Base-by-base conservation (phyloP, 2,113 vertebrate species). In the Cavia aperea region DNA sequence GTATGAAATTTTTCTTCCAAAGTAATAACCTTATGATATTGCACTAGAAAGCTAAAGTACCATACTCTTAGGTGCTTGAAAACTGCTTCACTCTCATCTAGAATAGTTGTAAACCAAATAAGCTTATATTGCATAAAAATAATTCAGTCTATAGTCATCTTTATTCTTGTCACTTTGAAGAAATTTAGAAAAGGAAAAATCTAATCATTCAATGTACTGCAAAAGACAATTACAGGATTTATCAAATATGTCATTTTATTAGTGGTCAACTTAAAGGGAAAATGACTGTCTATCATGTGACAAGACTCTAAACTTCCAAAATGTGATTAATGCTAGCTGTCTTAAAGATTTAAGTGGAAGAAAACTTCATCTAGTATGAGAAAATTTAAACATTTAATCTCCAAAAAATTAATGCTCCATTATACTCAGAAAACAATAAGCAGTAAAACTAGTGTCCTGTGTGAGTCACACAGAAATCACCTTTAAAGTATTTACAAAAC, bases 1-100 rank as follows among this genome's bases (percentile, higher is more conserved):
- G 43, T 81, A 83, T 90, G 85, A 96, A 94, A 90, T 94, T 86
- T 93, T 96, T 96, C 89, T 95, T 95, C 65, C 91, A 94, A 95
- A 91, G 46, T 92, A 94, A 94, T 85, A 86, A 93, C 58, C 65
- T 83, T 86, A 73, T 94, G 85, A 72, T 51, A 90, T 84, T 81
- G 86, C 33, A 91, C 24, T 7, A 86, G 26, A 72, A 77, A 82
- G 36, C 24, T 91, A 91, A 94, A 92, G 81, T 93, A 79, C 65
- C 14, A 56, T 29, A 88, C 13, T 92, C 24, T n/a, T 26, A 90
- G 39, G 51, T 66, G 4, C 63, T 73, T 86, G 31, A 85, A 90
- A 92, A 81, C 3, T 8, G 21, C 95, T 96, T 94, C n/a, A 79
- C 54, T 90, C 75, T 94, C 73, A 85, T 83, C 81, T 86, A 78